Base-by-base conservation (phyloP, 2,113 vertebrate species). In the Ailurus styani region DNA sequence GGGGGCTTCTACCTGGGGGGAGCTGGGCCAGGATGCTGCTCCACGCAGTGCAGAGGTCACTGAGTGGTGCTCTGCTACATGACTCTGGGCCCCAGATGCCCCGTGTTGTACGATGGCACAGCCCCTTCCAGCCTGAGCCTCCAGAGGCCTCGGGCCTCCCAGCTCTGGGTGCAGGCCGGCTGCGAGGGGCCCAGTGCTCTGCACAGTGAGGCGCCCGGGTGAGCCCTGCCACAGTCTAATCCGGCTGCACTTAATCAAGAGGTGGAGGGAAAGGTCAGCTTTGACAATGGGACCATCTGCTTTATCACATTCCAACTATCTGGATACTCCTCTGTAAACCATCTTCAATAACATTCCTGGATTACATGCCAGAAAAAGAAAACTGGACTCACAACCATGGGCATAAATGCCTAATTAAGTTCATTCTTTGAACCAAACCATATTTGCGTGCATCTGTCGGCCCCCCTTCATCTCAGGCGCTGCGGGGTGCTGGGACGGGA, bases 401-500 rank as follows among this genome's bases (percentile, higher is more conserved):
- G 60, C 95, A 96, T 97, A 89, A 97, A 97, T 68, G 95, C n/a
- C 96, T 98, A 97, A 98, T 97, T 96, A 97, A 98, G 97, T 87
- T 73, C 64, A 95, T 98, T 97, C 97, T 96, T 93, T 95, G 96
- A 96, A 96, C 75, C 78, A 91, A 95, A 91, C 91, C 89, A 62
- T 95, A 95, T 95, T 83, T 93, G 78, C 52, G 42, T 52, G 62
- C 98, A 95, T 96, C 95, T 96, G 95, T 83, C 31, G 0, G 86
- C 60, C 64, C 64, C 91, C 60, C 82, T 52, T 90, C 93, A 78
- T 78, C 93, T 93, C 89, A 42, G 77, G 37, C 2, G 0, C 90
- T 6, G 2, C 0, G 0, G 54, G 72, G 47, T 17, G 37, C 57
- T 60, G 40, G 64, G 95, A 60, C 42, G 37, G 27, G 42, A 47